phyloP scores from a whole-genome alignment of 2,888 invertebrate genomes.

The Drosophila monieri region DNA sequence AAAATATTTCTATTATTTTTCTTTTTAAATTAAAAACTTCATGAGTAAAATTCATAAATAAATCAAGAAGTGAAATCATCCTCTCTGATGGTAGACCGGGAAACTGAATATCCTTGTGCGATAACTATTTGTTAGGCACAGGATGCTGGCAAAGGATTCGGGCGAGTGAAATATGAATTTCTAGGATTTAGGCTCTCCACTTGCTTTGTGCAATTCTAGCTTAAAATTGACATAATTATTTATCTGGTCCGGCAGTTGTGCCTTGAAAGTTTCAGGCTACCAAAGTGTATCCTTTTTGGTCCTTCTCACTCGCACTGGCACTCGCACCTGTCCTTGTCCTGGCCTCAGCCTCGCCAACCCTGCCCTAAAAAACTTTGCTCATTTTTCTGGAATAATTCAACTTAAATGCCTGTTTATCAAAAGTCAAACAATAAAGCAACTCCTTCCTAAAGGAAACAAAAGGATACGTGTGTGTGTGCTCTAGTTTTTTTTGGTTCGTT shows the following conservation, averaged over 20 bases:
- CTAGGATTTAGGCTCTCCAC: neutral
- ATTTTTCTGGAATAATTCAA: conserved; percentile 57
- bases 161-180: conserved; percentile 1
- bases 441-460: conserved; percentile 2
- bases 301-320: too few relatives aligned
- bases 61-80: neutral
- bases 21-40: neutral
- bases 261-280: neutral
- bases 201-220: conserved; percentile 8
- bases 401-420: conserved; percentile 64
- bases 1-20: neutral
- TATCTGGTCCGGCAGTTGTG: neutral
- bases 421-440: conserved; percentile 51
- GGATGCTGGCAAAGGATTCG: neutral
- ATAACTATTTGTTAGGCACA: neutral
- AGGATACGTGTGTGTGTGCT: conserved; percentile 11
- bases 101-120: neutral
- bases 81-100: neutral
- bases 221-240: conserved; percentile 31
- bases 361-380: conserved; percentile 51
- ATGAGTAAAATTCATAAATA: neutral
- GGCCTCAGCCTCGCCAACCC: neutral
- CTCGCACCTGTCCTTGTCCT: neutral
- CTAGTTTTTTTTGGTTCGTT: conserved; percentile 18
- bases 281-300: neutral